phyloP scores from a whole-genome alignment of 1,140 invertebrate species.

The Macrocentrus cingulum region DNA sequence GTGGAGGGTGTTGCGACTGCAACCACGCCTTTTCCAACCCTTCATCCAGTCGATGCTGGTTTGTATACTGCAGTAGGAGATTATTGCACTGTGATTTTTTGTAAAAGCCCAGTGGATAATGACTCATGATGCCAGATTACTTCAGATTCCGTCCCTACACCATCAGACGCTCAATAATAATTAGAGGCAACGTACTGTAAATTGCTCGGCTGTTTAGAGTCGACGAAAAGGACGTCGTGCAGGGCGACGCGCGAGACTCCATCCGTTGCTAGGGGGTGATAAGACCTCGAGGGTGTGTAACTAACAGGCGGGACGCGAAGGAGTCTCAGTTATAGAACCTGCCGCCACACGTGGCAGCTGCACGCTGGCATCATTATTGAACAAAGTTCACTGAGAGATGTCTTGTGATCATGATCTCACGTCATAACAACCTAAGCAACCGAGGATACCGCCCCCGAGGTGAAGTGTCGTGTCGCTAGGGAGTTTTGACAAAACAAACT shows the following conservation, averaged over 20 bases:
- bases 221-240: conserved; percentile 12
- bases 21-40: no score
- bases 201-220: conserved; percentile 10
- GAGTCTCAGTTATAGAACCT: not conserved
- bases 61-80: no score
- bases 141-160: not conserved
- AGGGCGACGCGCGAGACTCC: conserved; percentile 4
- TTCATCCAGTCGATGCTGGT: no score
- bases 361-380: conserved; percentile 13
- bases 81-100: no score
- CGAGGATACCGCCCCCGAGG: not conserved
- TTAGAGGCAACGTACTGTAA: conserved; percentile 9
- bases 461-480: conserved; percentile 5
- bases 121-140: no score
- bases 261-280: conserved; percentile 22
- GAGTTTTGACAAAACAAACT: conserved; percentile 12
- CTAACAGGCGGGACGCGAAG: conserved; percentile 8
- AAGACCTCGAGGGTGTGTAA: conserved; percentile 23
- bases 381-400: conserved; percentile 9
- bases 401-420: conserved; percentile 14
- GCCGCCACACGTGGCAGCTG: conserved; percentile 7
- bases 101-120: no score
- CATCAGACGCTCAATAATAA: conserved; percentile 5
- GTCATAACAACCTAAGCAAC: conserved; percentile 5
- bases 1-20: no score